A percentile compares a stretch with the other conserved stretches of the same genome.
phyloP scores from a whole-genome alignment of 1,140 invertebrate genomes.

The Pseudomyrmex sp. region DNA sequence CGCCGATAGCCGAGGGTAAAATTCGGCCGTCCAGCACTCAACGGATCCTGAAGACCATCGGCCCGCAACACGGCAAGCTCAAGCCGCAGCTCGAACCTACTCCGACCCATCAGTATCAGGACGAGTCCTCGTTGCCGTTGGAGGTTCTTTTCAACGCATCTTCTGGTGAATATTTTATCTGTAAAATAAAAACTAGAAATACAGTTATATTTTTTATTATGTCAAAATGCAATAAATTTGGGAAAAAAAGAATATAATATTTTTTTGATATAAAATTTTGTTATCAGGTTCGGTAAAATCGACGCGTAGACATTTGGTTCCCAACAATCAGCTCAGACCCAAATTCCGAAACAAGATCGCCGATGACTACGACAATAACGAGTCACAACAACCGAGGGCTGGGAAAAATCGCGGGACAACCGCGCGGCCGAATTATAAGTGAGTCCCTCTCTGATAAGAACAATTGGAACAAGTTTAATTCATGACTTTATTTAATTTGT shows the following conservation, averaged over 20 bases:
- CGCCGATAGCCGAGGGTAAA: slow-evolving; percentile 80
- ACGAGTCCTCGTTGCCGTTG: slow-evolving; percentile 85
- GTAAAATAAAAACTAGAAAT: neutral
- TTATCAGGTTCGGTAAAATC: slow-evolving; percentile 69
- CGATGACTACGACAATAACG: slow-evolving; percentile 80
- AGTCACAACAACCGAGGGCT: slow-evolving; percentile 70
- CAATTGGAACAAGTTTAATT: neutral
- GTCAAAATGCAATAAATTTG: neutral
- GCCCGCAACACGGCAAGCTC: slow-evolving; percentile 86
- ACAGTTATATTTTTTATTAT: no score
- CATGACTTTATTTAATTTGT: neutral
- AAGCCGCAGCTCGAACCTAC: slow-evolving; percentile 87
- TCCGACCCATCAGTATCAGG: slow-evolving; percentile 85
- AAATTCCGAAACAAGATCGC: slow-evolving; percentile 83
- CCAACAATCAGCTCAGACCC: slow-evolving; percentile 70
- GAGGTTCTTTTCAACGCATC: slow-evolving; percentile 84
- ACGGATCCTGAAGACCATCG: slow-evolving; percentile 90
- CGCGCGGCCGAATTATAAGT: slow-evolving; percentile 81
- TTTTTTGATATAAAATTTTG: slow-evolving; percentile 1
- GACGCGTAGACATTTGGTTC: slow-evolving; percentile 72
- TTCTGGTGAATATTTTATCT: slow-evolving; percentile 57
- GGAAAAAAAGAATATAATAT: no score
- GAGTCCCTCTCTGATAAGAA: slow-evolving; percentile 30
- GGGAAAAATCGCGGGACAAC: slow-evolving; percentile 77
- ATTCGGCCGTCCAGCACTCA: slow-evolving; percentile 88